These are phyloP conservation scores for Nemapogon koenigi DNA, from an alignment of 2,888 invertebrate species.

Conservation along the genomic window DNA sequence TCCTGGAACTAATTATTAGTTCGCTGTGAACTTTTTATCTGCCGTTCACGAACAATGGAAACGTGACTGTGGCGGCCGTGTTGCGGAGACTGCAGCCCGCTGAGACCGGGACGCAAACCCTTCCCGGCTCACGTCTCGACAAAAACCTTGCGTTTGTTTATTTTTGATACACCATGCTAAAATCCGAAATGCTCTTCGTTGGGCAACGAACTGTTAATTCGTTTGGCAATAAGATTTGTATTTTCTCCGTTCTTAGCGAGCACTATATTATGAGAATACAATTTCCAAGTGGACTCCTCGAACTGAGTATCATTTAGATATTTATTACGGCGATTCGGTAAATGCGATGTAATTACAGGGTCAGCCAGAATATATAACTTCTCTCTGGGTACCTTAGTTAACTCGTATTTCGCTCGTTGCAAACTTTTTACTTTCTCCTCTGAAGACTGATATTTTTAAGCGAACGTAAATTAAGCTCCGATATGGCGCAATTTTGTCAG, in stretches of 20 bases:
- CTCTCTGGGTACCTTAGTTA: not conserved
- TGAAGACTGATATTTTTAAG: slow-evolving; percentile 22
- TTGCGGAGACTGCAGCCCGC: no score
- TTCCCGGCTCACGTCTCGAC: no score
- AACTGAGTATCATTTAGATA: not conserved
- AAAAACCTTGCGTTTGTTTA: slow-evolving; percentile 4
- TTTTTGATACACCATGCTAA: not conserved
- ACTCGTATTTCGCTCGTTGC: not conserved
- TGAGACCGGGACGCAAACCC: no score
- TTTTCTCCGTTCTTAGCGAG: no score
- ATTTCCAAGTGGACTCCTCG: no score
- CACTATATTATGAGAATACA: slow-evolving; percentile 2
- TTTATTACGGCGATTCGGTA: slow-evolving; percentile 4
- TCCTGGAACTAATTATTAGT: slow-evolving; percentile 54
- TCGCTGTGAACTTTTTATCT: slow-evolving; percentile 54
- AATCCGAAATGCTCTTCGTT: slow-evolving; percentile 1
- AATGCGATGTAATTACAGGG: slow-evolving; percentile 4
- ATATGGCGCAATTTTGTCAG: slow-evolving; percentile 23
- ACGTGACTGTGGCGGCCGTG: slow-evolving; percentile 57
- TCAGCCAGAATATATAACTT: not conserved
- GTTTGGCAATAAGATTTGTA: no score
- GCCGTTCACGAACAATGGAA: slow-evolving; percentile 52
- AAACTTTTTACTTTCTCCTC: slow-evolving; percentile 20
- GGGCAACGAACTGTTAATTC: no score
- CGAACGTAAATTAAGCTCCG: slow-evolving; percentile 24